These are phyloP conservation scores for Cyprinodon tularosa DNA, from an alignment of 2,113 vertebrate species.

Conservation along the genomic window DNA sequence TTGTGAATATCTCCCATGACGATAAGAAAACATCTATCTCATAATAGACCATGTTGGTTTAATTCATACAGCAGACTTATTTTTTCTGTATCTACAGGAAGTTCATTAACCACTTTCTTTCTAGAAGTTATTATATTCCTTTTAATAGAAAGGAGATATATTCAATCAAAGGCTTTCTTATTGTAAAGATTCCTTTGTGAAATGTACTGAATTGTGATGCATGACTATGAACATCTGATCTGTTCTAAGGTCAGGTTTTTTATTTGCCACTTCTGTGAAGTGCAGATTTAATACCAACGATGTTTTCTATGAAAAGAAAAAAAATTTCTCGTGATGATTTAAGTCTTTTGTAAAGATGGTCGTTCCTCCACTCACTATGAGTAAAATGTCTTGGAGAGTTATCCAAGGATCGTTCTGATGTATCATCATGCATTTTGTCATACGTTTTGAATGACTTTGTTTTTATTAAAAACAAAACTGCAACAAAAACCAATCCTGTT, in stretches of 20 bases:
- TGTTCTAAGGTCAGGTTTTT: not conserved
- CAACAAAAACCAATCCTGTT: not conserved
- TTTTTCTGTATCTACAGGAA: not conserved
- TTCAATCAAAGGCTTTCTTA: not conserved
- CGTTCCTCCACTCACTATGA: not conserved
- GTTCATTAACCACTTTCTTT: not conserved
- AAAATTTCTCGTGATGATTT: not conserved
- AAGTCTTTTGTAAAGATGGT: conserved; percentile 11
- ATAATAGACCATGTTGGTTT: not conserved
- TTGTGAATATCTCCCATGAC: not conserved
- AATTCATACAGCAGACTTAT: not conserved
- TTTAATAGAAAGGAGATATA: not conserved
- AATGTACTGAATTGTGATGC: not conserved
- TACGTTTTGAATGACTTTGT: not conserved
- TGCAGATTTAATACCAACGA: not conserved
- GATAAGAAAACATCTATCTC: not conserved
- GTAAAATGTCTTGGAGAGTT: not conserved
- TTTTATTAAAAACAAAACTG: not conserved
- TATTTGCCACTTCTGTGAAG: not conserved
- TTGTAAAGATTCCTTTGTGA: not conserved
- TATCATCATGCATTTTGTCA: not conserved
- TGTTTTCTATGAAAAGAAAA: not conserved
- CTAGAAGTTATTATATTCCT: not conserved
- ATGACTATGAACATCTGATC: not conserved
- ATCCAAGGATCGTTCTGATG: conserved; percentile 3